Conservation (phyloP, 1,140 invertebrate species). For the Holcopasites calliopsidis region DNA sequence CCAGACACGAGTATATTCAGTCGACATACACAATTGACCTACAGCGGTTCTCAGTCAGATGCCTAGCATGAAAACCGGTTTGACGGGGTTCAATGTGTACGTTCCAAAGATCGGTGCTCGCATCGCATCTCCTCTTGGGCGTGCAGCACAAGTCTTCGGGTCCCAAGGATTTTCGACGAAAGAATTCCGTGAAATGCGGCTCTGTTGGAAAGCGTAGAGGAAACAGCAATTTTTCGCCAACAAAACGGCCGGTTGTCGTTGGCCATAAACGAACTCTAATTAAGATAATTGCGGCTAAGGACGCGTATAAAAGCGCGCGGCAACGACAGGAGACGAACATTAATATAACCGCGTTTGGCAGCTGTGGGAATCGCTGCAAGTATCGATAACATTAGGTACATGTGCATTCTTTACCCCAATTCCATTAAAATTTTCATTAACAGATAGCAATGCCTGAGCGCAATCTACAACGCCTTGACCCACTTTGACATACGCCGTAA, state of each 20-base stretch:
- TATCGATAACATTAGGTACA: no score
- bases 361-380: background rate
- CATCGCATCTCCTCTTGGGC: background rate
- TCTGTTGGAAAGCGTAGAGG: conserved; percentile 17
- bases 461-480: conserved; percentile 9
- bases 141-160: background rate
- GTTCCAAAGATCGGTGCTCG: conserved; percentile 12
- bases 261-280: conserved; percentile 44
- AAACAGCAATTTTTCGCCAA: conserved; percentile 37
- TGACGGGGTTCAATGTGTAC: background rate
- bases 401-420: no score
- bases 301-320: conserved; percentile 29
- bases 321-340: background rate
- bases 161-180: background rate
- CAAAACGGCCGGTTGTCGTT: conserved; percentile 32
- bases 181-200: background rate
- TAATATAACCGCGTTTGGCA: no score
- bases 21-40: conserved; percentile 72
- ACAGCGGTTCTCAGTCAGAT: conserved; percentile 65
- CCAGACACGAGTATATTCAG: conserved; percentile 21
- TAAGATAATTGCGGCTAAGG: conserved; percentile 53
- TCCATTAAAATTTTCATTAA: no score
- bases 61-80: conserved; percentile 33
- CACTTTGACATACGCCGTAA: background rate
- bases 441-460: background rate